A percentile compares a stretch with the other conserved stretches of the same genome.
phyloP scores from a whole-genome alignment of 2,113 vertebrate species.

The Nansenia antarctica region DNA sequence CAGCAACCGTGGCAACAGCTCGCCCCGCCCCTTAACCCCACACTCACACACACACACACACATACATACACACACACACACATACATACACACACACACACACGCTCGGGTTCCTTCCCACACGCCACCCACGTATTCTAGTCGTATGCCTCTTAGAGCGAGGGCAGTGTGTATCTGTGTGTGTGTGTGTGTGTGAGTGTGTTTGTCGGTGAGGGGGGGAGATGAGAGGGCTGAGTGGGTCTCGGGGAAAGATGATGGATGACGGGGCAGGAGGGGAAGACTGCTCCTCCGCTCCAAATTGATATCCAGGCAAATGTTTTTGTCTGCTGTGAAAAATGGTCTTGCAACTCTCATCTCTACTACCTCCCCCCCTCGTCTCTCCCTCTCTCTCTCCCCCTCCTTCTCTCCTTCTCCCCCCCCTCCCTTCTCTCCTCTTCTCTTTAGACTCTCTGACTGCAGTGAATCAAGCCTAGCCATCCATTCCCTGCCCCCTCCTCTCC shows the following conservation, averaged over 20 bases:
- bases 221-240: slow-evolving; percentile 20
- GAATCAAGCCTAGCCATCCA: too few relatives aligned
- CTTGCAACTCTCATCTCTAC: slow-evolving; percentile 80
- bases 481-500: not conserved
- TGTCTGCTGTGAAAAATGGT: slow-evolving; percentile 99
- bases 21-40: slow-evolving; percentile 44
- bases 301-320: slow-evolving; percentile 99
- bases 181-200: not conserved
- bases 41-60: slow-evolving; percentile 9
- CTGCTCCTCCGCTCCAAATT: slow-evolving; percentile 87
- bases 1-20: slow-evolving; percentile 47
- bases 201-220: slow-evolving; percentile 39
- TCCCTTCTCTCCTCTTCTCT: not conserved
- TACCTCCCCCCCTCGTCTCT: slow-evolving; percentile 56
- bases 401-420: not conserved
- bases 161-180: slow-evolving; percentile 19
- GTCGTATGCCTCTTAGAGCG: not conserved
- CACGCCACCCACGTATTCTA: not conserved
- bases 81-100: slow-evolving; percentile 8
- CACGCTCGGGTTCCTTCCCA: slow-evolving; percentile 28
- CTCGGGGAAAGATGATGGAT: slow-evolving; percentile 93
- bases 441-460: not conserved
- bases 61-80: slow-evolving; percentile 2
- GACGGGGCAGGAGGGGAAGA: slow-evolving; percentile 90
- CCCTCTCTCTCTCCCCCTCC: too few relatives aligned